Evolutionary conservation across 2,888 invertebrate species (phyloP).

Genomic region (Drosophila kokeensis): DNA sequence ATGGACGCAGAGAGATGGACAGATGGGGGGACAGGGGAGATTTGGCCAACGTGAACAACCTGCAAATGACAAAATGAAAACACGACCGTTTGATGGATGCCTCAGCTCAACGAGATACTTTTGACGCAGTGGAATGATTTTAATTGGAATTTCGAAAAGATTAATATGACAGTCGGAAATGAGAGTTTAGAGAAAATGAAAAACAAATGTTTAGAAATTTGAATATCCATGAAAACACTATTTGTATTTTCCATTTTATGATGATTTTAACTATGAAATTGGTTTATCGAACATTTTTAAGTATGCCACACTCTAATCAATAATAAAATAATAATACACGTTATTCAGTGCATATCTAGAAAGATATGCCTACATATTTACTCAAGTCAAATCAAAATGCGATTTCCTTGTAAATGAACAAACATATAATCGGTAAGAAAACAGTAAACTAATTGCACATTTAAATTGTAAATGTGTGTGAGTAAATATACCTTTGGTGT

Average conservation of each 20-base stretch:
- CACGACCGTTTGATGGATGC: constrained; percentile 16
- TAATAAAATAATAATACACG: no score
- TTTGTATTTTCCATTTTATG: not conserved
- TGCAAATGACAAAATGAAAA: constrained; percentile 50
- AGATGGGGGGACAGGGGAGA: constrained; percentile 15
- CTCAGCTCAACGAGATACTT: constrained; percentile 9
- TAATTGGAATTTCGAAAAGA: not conserved
- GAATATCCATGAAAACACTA: not conserved
- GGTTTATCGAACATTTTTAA: not conserved
- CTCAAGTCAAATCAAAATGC: not conserved
- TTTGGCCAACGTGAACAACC: constrained; percentile 43
- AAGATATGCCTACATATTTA: not conserved
- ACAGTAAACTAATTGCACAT: constrained; percentile 28
- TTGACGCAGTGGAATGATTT: not conserved
- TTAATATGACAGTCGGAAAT: not conserved
- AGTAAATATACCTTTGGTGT: constrained; percentile 15
- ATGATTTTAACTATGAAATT: not conserved
- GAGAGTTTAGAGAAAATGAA: not conserved
- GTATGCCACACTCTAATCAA: not conserved
- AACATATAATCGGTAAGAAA: constrained; percentile 11
- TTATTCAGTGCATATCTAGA: not conserved
- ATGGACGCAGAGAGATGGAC: constrained; percentile 3
- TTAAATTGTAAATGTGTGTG: constrained; percentile 3
- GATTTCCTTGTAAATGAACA: not conserved
- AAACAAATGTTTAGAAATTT: not conserved